Percentiles rank a stretch among this genome's conserved stretches.
Evolutionary conservation across 2,888 invertebrate genomes (phyloP).

Genomic region (Cosmia pyralina): DNA sequence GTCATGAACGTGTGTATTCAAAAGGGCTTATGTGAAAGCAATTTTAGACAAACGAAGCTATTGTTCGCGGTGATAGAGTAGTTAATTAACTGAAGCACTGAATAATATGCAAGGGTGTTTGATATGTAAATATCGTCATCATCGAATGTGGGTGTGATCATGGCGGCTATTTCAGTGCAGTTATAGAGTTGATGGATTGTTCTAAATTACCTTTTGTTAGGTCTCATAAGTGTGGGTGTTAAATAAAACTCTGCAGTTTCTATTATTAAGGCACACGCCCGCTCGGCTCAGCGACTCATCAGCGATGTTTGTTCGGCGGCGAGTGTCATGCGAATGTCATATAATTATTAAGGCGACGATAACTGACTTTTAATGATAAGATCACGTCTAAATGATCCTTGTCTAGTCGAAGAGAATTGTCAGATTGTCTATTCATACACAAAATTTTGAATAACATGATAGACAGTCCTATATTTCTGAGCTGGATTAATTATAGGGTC

Average conservation of each 20-base stretch:
- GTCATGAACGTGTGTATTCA: not conserved
- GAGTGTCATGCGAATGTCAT: not conserved
- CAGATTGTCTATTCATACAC: too few relatives aligned
- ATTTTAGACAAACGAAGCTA: slow-evolving; percentile 47
- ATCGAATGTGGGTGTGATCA: not conserved
- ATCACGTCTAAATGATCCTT: too few relatives aligned
- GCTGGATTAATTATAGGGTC: too few relatives aligned
- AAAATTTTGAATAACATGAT: too few relatives aligned
- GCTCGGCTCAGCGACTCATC: too few relatives aligned
- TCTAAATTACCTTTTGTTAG: slow-evolving; percentile 3
- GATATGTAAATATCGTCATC: not conserved
- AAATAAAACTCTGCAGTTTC: not conserved
- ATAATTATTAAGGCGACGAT: not conserved
- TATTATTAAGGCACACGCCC: not conserved
- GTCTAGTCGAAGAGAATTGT: too few relatives aligned
- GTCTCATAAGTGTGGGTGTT: not conserved
- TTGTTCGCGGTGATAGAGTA: slow-evolving; percentile 30
- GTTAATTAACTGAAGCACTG: slow-evolving; percentile 38
- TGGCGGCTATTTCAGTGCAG: not conserved
- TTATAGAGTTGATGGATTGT: not conserved
- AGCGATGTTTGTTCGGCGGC: too few relatives aligned
- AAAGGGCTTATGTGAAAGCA: slow-evolving; percentile 29
- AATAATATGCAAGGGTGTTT: slow-evolving; percentile 40
- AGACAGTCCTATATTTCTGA: too few relatives aligned
- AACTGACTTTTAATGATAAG: too few relatives aligned